Base-by-base conservation (phyloP, 2,888 invertebrate genomes). In the Phalera bucephala region DNA sequence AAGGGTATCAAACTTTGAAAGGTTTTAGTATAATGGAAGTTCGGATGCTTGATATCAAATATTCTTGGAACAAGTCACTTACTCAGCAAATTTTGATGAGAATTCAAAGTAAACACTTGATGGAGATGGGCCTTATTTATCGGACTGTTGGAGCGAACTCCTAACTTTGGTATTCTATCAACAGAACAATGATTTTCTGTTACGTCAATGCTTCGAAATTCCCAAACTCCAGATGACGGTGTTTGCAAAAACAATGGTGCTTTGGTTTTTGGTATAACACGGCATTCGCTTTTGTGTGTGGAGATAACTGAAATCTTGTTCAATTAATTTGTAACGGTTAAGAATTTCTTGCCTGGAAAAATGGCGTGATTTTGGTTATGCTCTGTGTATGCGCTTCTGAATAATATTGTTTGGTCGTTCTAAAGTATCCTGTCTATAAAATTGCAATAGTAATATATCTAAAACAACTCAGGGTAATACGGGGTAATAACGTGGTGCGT, bases 21-120 rank as follows among this genome's bases (percentile, higher is more conserved):
- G n/a, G 26, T 27, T 31, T 42, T 35, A 27, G 19, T 39, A 32
- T 14, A 13, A 17, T 10, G 36, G 15, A 40, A 11, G 21, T 9
- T 21, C 11, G 3, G 27, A 10, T 20, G 23, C 10, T 27, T 29
- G 31, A 32, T 40, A 40, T 37, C 36, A 40, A 48, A 48, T 40
- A 45, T 53, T 57, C 45, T 53, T 29, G 31, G 52, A 54, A 56
- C 58, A 52, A 65, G 56, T 64, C 52, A 53, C 58, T 53, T 46
- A 49, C 53, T 56, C 49, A 42, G 51, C 58, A 63, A 65, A 66
- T 69, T 50, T 67, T 61, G 51, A 55, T 48, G 58, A 52, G 62
- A 60, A 64, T 60, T 61, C 52, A 51, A 59, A 64, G 61, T 56
- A 65, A 67, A 69, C 54, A 61, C 48, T 66, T 60, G 58, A 40